phyloP scores from a whole-genome alignment of 2,797 vertebrate species.

The Geotrypetes seraphini region DNA sequence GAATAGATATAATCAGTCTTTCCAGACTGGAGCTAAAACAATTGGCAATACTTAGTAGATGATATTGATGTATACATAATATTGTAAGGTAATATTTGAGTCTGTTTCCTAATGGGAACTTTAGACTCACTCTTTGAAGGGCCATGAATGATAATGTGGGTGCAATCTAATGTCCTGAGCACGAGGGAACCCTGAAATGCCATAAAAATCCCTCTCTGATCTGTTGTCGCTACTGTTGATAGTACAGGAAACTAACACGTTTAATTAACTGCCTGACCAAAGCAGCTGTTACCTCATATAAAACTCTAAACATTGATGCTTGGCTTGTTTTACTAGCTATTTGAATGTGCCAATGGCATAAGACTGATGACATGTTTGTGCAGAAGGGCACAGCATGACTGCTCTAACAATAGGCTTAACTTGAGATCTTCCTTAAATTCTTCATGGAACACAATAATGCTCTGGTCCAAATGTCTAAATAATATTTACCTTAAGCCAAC shows the following conservation, averaged over 20 bases:
- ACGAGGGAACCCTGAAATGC: conserved; percentile 56
- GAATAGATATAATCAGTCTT: conserved; percentile 32
- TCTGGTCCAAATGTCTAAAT: conserved; percentile 39
- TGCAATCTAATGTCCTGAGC: conserved; percentile 31
- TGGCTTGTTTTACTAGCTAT: conserved; percentile 42
- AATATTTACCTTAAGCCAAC: conserved; percentile 25
- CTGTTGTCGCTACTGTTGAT: conserved; percentile 60
- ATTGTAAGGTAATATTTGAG: conserved; percentile 26
- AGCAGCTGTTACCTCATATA: conserved; percentile 71
- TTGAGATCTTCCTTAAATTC: conserved; percentile 59
- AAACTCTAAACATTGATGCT: conserved; percentile 51
- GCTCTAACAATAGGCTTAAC: conserved; percentile 36
- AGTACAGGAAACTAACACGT: conserved; percentile 62
- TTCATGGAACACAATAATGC: conserved; percentile 34
- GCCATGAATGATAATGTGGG: conserved; percentile 35
- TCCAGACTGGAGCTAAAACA: conserved; percentile 41
- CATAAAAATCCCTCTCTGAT: conserved; percentile 55
- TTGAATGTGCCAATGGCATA: conserved; percentile 49
- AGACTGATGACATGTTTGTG: conserved; percentile 49
- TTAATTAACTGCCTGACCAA: conserved; percentile 71
- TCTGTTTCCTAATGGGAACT: conserved; percentile 26
- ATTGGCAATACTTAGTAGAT: conserved; percentile 24
- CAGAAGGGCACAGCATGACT: conserved; percentile 45
- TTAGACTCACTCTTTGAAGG: conserved; percentile 9
- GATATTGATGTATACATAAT: conserved; percentile 15